Base-by-base conservation (phyloP, 2,797 vertebrate species). In the Chrosomus eos region DNA sequence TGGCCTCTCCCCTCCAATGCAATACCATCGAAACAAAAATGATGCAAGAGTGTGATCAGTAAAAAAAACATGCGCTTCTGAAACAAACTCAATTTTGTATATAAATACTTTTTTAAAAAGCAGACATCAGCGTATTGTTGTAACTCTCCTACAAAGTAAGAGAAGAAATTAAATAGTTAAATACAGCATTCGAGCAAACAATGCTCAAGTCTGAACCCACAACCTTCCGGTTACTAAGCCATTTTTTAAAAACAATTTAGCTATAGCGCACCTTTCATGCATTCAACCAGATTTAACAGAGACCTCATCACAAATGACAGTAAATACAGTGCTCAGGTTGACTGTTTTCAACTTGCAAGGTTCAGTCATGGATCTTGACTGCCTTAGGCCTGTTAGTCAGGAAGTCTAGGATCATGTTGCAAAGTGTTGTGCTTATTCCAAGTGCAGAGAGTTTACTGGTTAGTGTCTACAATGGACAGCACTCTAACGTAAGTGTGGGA, bases 1-100 rank as follows among this genome's bases (percentile, higher is more conserved):
- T 51, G 64, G 80, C 31, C 38, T 75, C 71, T 26, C 23, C 31
- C 3, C 74, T 78, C 48, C 36, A 85, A 84, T 79, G 78, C 77
- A 87, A 90, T 88, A 88, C 76, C 80, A 80, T 74, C 80, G 77
- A 88, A 88, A 88, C 80, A 88, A 89, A 83, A 79, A 23, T 80
- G 73, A 83, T 86, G 85, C 89, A 90, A 87, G 82, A 85, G 81
- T 81, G 84, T 71, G 82, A 85, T 81, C 86, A 86, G 75, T 43
- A 62, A 38, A 28, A 67, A 79, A 80, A 36, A 80, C 43, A 18
- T 7, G 60, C 43, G 10, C 26, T 66, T 66, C 40, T 80, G 45
- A 66, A 80, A 68, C 28, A n/a, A 51, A 33, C 23, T 5, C 58
- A 4, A 14, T 48, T 53, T 51, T 28, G 36, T 78, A 28, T 7